phyloP scores from a whole-genome alignment of 2,888 invertebrate species.

The Cataglyphis altisquamis region DNA sequence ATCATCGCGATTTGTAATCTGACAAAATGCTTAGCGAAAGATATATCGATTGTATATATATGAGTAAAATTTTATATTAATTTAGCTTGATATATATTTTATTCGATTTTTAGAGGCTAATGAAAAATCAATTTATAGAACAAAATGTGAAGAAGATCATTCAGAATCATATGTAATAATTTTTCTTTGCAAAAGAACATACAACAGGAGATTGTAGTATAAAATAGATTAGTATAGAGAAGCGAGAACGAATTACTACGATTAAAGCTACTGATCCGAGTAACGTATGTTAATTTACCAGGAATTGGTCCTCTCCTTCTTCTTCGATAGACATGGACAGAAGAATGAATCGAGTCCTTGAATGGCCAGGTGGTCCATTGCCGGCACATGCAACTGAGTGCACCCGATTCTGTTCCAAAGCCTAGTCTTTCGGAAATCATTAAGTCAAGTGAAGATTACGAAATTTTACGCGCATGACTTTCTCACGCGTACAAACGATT shows the following conservation, averaged over 20 bases:
- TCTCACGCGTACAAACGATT: not conserved
- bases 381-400: slow-evolving; percentile 67
- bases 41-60: not conserved
- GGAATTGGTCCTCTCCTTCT: slow-evolving; percentile 70
- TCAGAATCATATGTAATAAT: not conserved
- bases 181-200: not conserved
- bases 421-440: not conserved
- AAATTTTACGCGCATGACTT: not conserved
- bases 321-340: slow-evolving; percentile 70
- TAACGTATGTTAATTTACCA: slow-evolving; percentile 78
- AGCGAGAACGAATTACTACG: slow-evolving; percentile 73
- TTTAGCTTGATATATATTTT: not conserved
- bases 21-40: slow-evolving; percentile 11
- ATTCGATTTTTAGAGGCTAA: not conserved
- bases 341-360: slow-evolving; percentile 79
- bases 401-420: slow-evolving; percentile 42
- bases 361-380: slow-evolving; percentile 80
- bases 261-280: slow-evolving; percentile 61
- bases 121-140: not conserved
- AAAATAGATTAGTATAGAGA: not conserved
- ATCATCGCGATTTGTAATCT: slow-evolving; percentile 21
- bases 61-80: not conserved
- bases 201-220: not conserved
- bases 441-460: not conserved
- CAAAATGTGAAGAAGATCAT: not conserved